Evolutionary conservation across 2,113 vertebrate genomes (phyloP), one percentile per base, ranked within the genome.

Genomic region (Gymnocephalus cernua): DNA sequence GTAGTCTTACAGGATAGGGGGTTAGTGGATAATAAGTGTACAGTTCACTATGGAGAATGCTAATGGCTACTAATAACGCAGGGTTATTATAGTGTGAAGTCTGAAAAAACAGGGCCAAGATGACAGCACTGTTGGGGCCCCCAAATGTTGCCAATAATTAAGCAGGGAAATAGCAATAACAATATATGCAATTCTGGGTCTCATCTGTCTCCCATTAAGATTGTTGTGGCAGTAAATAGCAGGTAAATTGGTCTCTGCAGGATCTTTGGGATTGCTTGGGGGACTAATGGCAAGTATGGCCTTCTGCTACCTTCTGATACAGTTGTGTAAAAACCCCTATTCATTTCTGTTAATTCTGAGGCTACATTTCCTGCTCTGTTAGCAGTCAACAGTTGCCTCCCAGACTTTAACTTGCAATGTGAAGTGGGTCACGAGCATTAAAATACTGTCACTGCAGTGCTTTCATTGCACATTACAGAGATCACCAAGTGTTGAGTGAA

Each of bases 71-170:
- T 80, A 83, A 88, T 73, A 77, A 75, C 65, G 59, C 25, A 12
- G 23, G 25, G 9, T 41, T 58, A 83, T 83, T 77, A 74, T 9
- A 66, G 25, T 47, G 27, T 53, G n/a, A 58, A 21, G n/a, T 50
- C 59, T 41, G 25, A 6, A 68, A 66, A 68, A 68, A 32, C 19
- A 25, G 35, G 19, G 4, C n/a, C 48, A 23, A 23, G 3, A 70
- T 19, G 78, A 65, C 32, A 61, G 72, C 25, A 18, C 65, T 72
- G 53, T 50, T 53, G 54, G 32, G 56, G 0, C 7, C 38, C 21
- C 67, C 18, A 77, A 77, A 81, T 62, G 35, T 50, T 77, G 72
- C 87, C 47, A 77, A 66, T 74, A 84, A 91, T 89, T 80, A 88
- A 71, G 57, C 41, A 70, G n/a, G 53, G 38, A 47, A 87, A 83